phyloP scores from a whole-genome alignment of 1,140 invertebrate species.

The Conopomorpha cramerella region DNA sequence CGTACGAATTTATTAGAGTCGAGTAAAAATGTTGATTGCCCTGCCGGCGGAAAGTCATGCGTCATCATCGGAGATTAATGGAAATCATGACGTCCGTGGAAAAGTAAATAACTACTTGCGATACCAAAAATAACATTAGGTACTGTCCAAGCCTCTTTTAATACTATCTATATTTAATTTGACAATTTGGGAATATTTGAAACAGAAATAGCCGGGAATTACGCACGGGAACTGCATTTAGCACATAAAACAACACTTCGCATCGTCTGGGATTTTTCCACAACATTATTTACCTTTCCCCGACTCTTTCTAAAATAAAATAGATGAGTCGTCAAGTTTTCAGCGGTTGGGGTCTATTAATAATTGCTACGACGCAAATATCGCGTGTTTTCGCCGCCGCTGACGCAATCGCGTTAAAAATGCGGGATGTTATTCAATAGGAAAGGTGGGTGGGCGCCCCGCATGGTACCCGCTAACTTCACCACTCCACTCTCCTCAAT shows the following conservation, averaged over 20 bases:
- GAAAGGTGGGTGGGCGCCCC: conserved; percentile 19
- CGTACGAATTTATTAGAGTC: too few species aligned
- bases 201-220: too few species aligned
- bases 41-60: too few species aligned
- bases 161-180: too few species aligned
- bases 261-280: conserved; percentile 29
- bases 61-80: too few species aligned
- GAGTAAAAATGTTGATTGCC: too few species aligned
- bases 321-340: conserved; percentile 43
- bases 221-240: too few species aligned
- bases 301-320: conserved; percentile 46
- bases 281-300: conserved; percentile 50
- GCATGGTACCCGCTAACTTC: too few species aligned
- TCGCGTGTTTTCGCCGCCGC: conserved; percentile 38
- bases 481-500: too few species aligned
- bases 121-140: conserved; percentile 42
- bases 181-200: too few species aligned
- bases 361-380: conserved; percentile 47
- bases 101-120: conserved; percentile 38
- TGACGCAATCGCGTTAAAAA: conserved; percentile 54
- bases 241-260: conserved; percentile 34
- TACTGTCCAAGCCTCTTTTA: too few species aligned
- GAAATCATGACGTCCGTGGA: conserved; percentile 26
- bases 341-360: conserved; percentile 45
- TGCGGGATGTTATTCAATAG: conserved; percentile 44